Conservation (phyloP, 2,888 invertebrate species). For the Rhyacophila evoluta region DNA sequence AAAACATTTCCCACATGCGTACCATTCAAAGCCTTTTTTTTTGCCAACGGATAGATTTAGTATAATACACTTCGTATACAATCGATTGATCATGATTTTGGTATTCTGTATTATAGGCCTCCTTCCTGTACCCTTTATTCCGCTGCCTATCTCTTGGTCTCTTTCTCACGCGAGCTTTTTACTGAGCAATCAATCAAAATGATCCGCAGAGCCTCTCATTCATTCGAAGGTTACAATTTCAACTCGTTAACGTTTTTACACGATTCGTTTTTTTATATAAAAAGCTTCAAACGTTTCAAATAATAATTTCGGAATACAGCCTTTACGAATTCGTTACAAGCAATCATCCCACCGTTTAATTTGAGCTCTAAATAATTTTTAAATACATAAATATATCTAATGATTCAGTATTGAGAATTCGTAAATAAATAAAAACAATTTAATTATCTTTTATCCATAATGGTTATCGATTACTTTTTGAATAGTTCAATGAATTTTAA, state of each 20-base stretch:
- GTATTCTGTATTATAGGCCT: too few species aligned
- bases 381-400: background rate
- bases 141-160: background rate
- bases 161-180: background rate
- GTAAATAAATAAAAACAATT: background rate
- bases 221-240: background rate
- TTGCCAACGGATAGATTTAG: background rate
- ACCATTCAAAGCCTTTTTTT: background rate
- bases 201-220: background rate
- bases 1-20: too few species aligned
- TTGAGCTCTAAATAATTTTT: background rate
- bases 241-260: slow-evolving; percentile 1
- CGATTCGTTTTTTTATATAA: background rate
- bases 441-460: background rate
- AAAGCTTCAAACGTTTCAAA: background rate
- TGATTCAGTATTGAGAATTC: background rate
- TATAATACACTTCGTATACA: background rate
- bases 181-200: background rate
- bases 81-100: background rate
- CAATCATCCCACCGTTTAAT: background rate
- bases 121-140: background rate
- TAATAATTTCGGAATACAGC: background rate
- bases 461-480: background rate
- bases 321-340: background rate
- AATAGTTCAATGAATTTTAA: background rate